Evolutionary conservation across 1,140 invertebrate genomes (phyloP), one percentile per base, ranked within the genome.

Genomic region (Cryptotermes secundus): DNA sequence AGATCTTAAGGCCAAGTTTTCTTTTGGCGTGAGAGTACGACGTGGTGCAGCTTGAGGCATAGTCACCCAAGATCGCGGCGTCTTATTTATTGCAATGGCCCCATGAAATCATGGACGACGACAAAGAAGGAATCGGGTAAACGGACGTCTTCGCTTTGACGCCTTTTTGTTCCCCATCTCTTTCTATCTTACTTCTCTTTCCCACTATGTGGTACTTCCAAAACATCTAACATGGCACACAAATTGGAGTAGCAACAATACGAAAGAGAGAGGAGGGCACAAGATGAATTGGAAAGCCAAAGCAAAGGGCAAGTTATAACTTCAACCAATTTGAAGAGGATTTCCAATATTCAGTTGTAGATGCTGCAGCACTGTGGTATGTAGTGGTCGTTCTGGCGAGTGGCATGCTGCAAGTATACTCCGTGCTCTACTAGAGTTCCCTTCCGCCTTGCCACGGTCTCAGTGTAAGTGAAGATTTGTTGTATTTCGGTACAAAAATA

Each of bases 141-240:
- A 35, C 34, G n/a, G 34, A 81, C 80, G 42, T 35, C 80, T 81
- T 81, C 80, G 80, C 80, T 81, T 45, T 81, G 16, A 81, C 42
- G 80, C 42, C 80, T 14, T 34, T 45, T n/a, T 38, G 35, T 24
- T 81, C 35, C 12, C 80, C 34, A 22, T 81, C 80, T 38, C 80
- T 81, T 34, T 26, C 59, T 72, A 12, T 12, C n/a, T 1, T 31
- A 1, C 59, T n/a, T n/a, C n/a, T n/a, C n/a, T n/a, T n/a, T 65
- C 59, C 53, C 24, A 26, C 53, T 65, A 31, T 2, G 26, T n/a
- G 10, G n/a, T 26, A 31, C 59, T 31, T 72, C 59, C 59, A 72
- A 72, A 81, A 35, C 80, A 80, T 80, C 80, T 7, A 80, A 80
- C 80, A 80, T n/a, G n/a, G n/a, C n/a, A n/a, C n/a, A 81, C 80